These are phyloP conservation scores for Hirtodrosophila alboralis DNA, from an alignment of 2,888 invertebrate species.

Conservation along the genomic window DNA sequence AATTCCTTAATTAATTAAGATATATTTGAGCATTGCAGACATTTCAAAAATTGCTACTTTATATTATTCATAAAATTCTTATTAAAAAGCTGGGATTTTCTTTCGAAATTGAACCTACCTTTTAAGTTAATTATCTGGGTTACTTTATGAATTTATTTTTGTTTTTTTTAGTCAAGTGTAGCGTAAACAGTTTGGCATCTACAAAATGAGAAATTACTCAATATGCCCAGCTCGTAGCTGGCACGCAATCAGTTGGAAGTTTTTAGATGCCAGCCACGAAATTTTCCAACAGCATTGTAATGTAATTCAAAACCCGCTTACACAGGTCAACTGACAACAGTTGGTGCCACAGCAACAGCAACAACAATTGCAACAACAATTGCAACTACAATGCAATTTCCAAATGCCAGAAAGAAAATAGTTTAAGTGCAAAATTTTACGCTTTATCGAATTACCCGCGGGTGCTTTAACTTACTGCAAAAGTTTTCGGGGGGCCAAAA, in stretches of 20 bases:
- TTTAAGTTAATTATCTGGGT: too few species aligned
- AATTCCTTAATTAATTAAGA: too few species aligned
- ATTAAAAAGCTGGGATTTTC: too few species aligned
- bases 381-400: constrained; percentile 58
- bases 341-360: constrained; percentile 42
- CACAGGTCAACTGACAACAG: constrained; percentile 66
- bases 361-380: constrained; percentile 22
- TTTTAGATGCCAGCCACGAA: constrained; percentile 32
- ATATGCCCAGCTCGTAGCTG: constrained; percentile 15
- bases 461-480: constrained; percentile 75
- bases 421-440: constrained; percentile 82
- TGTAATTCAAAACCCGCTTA: constrained; percentile 56
- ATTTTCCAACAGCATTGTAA: constrained; percentile 42
- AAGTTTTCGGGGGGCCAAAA: constrained; percentile 61
- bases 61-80: too few species aligned
- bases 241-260: constrained; percentile 51
- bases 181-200: background rate
- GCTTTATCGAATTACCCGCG: constrained; percentile 83
- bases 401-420: constrained; percentile 71
- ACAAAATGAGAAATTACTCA: constrained; percentile 31
- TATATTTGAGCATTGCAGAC: too few species aligned
- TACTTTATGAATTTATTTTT: too few species aligned
- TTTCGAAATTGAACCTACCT: too few species aligned
- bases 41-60: too few species aligned
- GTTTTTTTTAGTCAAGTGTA: too few species aligned